A percentile compares a stretch with the other conserved stretches of the same genome.
Conservation (phyloP, 2,888 invertebrate genomes). For the Trissoscelio sp. region DNA sequence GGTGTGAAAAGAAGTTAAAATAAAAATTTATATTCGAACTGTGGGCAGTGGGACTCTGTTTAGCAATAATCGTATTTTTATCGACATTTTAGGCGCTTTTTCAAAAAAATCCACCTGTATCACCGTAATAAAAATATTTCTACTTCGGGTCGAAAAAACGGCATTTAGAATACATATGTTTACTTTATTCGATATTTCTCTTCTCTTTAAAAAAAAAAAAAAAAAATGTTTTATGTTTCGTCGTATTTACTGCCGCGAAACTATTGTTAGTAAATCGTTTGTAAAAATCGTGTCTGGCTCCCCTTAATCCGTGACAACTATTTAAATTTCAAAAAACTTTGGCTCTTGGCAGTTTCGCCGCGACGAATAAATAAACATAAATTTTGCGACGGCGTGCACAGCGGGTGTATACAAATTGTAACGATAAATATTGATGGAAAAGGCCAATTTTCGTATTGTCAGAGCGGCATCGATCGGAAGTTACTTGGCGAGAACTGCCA, state of each 20-base stretch:
- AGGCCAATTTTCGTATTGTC: constrained; percentile 65
- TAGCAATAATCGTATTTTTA: constrained; percentile 26
- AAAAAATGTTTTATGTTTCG: neutral
- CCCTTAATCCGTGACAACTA: neutral
- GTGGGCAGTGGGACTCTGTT: neutral
- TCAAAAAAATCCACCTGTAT: constrained; percentile 15
- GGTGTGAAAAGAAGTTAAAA: neutral
- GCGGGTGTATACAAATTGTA: constrained; percentile 52
- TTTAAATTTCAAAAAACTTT: constrained; percentile 25
- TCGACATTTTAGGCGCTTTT: neutral
- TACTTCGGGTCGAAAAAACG: constrained; percentile 19
- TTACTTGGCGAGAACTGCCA: constrained; percentile 60
- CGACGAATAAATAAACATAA: constrained; percentile 44
- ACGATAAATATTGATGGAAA: constrained; percentile 64
- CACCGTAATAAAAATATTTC: constrained; percentile 18
- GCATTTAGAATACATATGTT: constrained; percentile 11
- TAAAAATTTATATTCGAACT: neutral
- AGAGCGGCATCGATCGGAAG: constrained; percentile 63
- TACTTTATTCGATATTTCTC: constrained; percentile 41
- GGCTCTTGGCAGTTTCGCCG: neutral
- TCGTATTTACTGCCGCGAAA: neutral
- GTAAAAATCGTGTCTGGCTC: constrained; percentile 7
- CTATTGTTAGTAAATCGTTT: constrained; percentile 33
- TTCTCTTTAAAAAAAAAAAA: neutral
- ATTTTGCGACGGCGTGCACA: constrained; percentile 10